Percentiles rank a stretch among this genome's conserved stretches.
phyloP scores from a whole-genome alignment of 2,888 invertebrate species.

The Heliconius sara region DNA sequence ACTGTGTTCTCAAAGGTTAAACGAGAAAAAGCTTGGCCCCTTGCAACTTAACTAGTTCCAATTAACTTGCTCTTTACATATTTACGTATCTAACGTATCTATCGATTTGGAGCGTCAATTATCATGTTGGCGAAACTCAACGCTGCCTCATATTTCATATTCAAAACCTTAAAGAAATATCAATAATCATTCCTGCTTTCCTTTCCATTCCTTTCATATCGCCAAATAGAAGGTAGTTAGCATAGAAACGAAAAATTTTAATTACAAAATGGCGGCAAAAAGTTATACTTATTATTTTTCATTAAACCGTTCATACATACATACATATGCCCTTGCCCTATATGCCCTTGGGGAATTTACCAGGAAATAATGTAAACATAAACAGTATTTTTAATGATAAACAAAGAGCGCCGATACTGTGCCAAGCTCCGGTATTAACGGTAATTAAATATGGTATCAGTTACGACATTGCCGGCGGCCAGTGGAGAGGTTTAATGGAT shows the following conservation, averaged over 20 bases:
- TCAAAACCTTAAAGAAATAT: too few species aligned
- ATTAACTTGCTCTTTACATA: too few species aligned
- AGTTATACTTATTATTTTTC: background rate
- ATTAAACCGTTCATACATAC: conserved; percentile 5
- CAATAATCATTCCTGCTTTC: background rate
- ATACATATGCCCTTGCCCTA: too few species aligned
- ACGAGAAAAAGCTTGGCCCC: background rate
- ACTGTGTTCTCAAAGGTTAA: background rate
- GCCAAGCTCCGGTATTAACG: conserved; percentile 8
- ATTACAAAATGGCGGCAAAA: background rate
- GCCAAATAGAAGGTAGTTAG: background rate
- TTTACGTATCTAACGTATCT: background rate
- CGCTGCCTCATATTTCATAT: background rate
- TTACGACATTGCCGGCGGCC: conserved; percentile 22
- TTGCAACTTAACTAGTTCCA: too few species aligned
- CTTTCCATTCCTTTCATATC: background rate
- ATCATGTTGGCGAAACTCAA: background rate
- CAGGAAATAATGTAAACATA: background rate
- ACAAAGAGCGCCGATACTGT: conserved; percentile 19
- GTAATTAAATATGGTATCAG: conserved; percentile 28
- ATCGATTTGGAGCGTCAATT: background rate
- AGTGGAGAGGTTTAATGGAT: background rate
- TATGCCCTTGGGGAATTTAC: conserved; percentile 12
- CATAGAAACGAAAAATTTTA: background rate
- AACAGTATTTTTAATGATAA: conserved; percentile 25